Evolutionary conservation across 2,113 vertebrate species (phyloP), one percentile per base, ranked within the genome.

Genomic region (Leptobrachium ailaonicum): DNA sequence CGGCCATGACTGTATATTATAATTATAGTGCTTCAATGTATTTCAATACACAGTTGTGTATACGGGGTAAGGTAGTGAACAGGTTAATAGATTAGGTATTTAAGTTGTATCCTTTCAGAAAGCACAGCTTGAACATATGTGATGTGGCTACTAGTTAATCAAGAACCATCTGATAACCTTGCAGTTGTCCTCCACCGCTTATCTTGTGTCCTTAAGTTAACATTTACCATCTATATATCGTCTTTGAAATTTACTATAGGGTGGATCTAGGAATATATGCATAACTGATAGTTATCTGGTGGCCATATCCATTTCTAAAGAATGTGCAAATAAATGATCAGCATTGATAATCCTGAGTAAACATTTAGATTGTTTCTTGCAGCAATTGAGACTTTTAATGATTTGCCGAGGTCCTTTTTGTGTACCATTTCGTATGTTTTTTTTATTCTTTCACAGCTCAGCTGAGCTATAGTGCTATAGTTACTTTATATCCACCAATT

Each of bases 181-280:
- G 40, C 41, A 10, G 41, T 72, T 58, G 7, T 11, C 53, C 12
- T 42, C 13, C 54, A 7, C 45, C 32, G 56, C 11, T 45, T 66
- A 44, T 66, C 60, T 75, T 50, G 14, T 0, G 10, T 47, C 32
- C 43, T 75, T 75, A 75, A 43, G 11, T 50, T 7, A 43, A 12
- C 45, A 20, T 74, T 60, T 20, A 12, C 56, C 9, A 43, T 62
- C 1, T 74, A 32, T 75, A 47, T 66, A 66, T 66, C 41, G 20
- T 60, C 73, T 75, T 75, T 66, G 73, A 75, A 64, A 75, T 75
- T 75, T 66, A 66, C 66, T 43, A 50, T 47, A 5, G 44, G 73
- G 62, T n/a, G 20, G n/a, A 45, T 75, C 20, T 50, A 66, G 1
- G n/a, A 12, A 75, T 75, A 50, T 60, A 20, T 44, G 50, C 20